Evolutionary conservation across 2,113 vertebrate species (phyloP), one percentile per base, ranked within the genome.

Genomic region (Phalacrocorax carbo): DNA sequence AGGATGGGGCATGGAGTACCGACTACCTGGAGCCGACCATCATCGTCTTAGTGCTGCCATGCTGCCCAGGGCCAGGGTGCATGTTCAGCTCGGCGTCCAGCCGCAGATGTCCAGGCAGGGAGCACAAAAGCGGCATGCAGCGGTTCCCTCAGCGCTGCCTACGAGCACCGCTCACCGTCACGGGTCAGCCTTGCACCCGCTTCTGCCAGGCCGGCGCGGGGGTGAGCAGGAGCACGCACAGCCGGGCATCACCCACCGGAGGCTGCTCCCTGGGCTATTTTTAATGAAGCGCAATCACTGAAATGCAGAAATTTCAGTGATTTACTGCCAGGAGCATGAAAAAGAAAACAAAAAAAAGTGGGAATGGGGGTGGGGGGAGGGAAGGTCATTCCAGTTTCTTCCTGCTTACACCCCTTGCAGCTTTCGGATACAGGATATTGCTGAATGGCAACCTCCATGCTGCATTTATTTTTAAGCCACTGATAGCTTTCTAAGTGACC

Each of bases 401-500:
- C 62, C 44, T 97, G 95, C 88, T 90, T 64, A 57, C 90, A 64
- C 49, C 86, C 83, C 79, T 86, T 25, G 19, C 62, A 84, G 91
- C 82, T 95, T 96, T 97, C 38, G 32, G 96, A 96, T 96, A 34
- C 92, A 97, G 96, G 96, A 96, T 95, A 93, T 88, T 38, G 84
- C 94, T 96, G 96, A 94, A 97, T 95, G 94, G 92, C 88, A 95
- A 40, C 88, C 94, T 97, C 95, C 96, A 94, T 32, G 93, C 93
- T 73, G 93, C 76, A 64, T 88, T 96, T 97, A 95, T 96, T 97
- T 97, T 97, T 96, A 87, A 97, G 82, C 88, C 92, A 72, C 93
- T 81, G 94, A 93, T 97, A 96, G 88, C 91, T 96, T 80, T 94
- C 36, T 52, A 84, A 75, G 78, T 97, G 97, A 97, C 97, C 97